phyloP scores from a whole-genome alignment of 2,888 invertebrate genomes.

The Diploptera punctata region DNA sequence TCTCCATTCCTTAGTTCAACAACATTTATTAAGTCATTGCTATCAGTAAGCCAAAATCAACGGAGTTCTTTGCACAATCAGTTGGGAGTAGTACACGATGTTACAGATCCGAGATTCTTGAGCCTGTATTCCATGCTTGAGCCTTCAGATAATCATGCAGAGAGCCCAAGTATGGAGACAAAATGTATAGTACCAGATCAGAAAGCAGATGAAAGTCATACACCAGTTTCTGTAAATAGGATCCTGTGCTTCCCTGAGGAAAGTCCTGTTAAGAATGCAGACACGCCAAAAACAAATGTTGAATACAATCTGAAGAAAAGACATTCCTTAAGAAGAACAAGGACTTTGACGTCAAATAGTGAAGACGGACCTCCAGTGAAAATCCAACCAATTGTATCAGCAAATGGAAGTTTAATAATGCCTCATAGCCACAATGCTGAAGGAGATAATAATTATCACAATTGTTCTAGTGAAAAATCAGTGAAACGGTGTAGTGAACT shows the following conservation, averaged over 20 bases:
- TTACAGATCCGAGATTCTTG: constrained; percentile 42
- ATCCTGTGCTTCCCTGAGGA: background rate
- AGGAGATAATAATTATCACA: too few relatives aligned
- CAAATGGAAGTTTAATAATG: background rate
- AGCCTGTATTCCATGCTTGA: constrained; percentile 20
- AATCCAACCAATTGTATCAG: constrained; percentile 2
- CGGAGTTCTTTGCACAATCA: background rate
- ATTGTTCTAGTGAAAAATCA: background rate
- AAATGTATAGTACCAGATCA: background rate
- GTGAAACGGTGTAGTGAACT: background rate
- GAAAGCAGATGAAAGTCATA: background rate
- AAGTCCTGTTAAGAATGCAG: background rate
- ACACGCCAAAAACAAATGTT: background rate
- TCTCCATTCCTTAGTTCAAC: background rate
- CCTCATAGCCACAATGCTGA: too few relatives aligned
- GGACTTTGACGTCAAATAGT: constrained; percentile 30
- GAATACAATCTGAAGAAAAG: background rate
- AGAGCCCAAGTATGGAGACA: background rate
- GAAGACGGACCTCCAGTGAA: constrained; percentile 40
- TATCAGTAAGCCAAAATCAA: background rate
- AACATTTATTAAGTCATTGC: background rate
- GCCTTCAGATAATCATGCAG: background rate
- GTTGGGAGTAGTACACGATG: constrained; percentile 33
- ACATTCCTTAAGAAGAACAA: constrained; percentile 22
- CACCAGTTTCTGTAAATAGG: background rate